phyloP scores from a whole-genome alignment of 2,888 invertebrate genomes.

The Pachycephus smyrnensis region DNA sequence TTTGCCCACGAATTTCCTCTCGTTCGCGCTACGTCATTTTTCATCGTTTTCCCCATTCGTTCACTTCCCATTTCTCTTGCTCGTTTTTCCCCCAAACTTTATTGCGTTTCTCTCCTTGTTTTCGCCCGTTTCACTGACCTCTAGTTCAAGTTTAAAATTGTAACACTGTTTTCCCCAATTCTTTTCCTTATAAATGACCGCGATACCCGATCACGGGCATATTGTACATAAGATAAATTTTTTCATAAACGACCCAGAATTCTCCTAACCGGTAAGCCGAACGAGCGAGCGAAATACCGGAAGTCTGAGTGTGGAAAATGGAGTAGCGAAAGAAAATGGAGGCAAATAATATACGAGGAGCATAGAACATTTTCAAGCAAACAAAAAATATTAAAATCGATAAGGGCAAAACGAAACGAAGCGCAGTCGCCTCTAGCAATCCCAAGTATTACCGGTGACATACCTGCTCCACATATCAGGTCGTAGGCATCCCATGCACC shows the following conservation, averaged over 20 bases:
- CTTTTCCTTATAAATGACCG: neutral
- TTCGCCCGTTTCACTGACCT: neutral
- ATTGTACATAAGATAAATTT: neutral
- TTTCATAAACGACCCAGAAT: neutral
- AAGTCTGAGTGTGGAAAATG: neutral
- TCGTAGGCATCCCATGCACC: conserved; percentile 58
- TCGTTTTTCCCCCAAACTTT: neutral
- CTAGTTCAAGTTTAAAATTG: neutral
- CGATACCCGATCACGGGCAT: neutral
- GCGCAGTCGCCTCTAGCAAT: conserved; percentile 59
- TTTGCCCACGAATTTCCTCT: conserved; percentile 31
- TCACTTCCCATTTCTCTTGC: neutral
- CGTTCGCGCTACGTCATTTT: neutral
- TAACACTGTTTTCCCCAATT: neutral
- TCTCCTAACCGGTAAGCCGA: neutral
- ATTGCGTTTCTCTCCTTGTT: neutral
- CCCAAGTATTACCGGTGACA: conserved; percentile 63
- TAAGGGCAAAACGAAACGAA: conserved; percentile 47
- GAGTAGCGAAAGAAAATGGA: neutral
- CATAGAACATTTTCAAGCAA: neutral
- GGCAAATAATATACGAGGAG: neutral
- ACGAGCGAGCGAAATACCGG: neutral
- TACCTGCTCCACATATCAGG: conserved; percentile 64
- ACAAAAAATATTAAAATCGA: neutral
- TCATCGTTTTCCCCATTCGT: neutral